A percentile compares a stretch with the other conserved stretches of the same genome.
Evolutionary conservation across 1,140 invertebrate genomes (phyloP).

Genomic region (Xylocopa sonorina): DNA sequence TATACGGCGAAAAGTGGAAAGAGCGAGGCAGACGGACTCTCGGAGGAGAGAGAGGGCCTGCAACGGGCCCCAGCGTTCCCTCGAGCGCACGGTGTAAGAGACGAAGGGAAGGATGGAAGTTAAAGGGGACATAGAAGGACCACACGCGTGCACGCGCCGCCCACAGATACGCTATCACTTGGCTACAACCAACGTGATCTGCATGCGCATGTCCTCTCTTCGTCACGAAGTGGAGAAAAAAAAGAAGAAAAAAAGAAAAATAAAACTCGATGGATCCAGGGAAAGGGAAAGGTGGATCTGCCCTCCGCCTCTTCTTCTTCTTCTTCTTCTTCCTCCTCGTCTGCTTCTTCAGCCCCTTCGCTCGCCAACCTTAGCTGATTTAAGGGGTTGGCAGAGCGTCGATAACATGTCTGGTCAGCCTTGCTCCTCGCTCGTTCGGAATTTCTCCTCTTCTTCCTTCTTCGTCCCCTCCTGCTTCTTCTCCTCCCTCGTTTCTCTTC

Average conservation of each 20-base stretch:
- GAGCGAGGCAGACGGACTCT: conserved; percentile 1
- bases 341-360: conserved; percentile 20
- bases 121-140: conserved; percentile 75
- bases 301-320: conserved; percentile 5
- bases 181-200: conserved; percentile 79
- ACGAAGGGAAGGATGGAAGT: conserved; percentile 39
- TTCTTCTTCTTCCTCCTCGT: not conserved
- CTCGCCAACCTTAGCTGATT: conserved; percentile 63
- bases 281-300: conserved; percentile 36
- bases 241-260: conserved; percentile 27
- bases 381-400: conserved; percentile 67
- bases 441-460: conserved; percentile 49
- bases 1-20: conserved; percentile 18
- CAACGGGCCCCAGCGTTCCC: conserved; percentile 35
- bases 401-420: conserved; percentile 60
- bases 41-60: conserved; percentile 28
- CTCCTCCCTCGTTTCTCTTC: conserved; percentile 41
- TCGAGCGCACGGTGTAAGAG: conserved; percentile 47
- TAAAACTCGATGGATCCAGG: conserved; percentile 7
- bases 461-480: conserved; percentile 27
- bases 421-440: conserved; percentile 21
- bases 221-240: conserved; percentile 47
- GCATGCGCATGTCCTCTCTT: conserved; percentile 78
- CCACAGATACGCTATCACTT: conserved; percentile 81
- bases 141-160: conserved; percentile 80